Conservation (phyloP, 2,888 invertebrate species). For the Scotopteryx bipunctaria region DNA sequence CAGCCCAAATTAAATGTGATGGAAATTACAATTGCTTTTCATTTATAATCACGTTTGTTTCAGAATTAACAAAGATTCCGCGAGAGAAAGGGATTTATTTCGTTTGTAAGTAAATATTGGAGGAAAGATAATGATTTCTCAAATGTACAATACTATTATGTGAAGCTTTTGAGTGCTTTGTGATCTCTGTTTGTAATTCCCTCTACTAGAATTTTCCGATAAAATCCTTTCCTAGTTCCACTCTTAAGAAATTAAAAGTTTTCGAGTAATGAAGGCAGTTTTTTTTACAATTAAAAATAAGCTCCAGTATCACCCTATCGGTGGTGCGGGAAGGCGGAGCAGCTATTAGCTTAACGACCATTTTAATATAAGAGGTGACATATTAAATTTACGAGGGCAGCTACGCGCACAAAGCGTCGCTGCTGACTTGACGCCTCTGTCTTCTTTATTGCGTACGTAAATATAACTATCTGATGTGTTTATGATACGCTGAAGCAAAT, state of each 20-base stretch:
- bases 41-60: constrained; percentile 40
- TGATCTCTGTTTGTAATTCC: constrained; percentile 25
- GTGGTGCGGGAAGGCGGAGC: constrained; percentile 66
- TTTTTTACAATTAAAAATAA: constrained; percentile 63
- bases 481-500: constrained; percentile 67
- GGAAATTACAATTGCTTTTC: constrained; percentile 39
- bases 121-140: constrained; percentile 33
- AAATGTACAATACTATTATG: constrained; percentile 34
- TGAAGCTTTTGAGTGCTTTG: constrained; percentile 30
- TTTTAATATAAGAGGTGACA: constrained; percentile 82
- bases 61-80: constrained; percentile 37
- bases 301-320: constrained; percentile 66
- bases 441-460: constrained; percentile 76
- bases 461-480: constrained; percentile 74
- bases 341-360: constrained; percentile 81
- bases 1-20: constrained; percentile 38
- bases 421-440: constrained; percentile 74
- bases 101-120: constrained; percentile 35
- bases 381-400: constrained; percentile 81
- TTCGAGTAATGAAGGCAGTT: constrained; percentile 18
- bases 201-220: constrained; percentile 23
- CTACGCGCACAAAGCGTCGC: constrained; percentile 69
- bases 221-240: constrained; percentile 34
- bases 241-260: constrained; percentile 1
- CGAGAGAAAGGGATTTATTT: constrained; percentile 33